Conservation (phyloP, 2,113 vertebrate genomes). For the Peromyscus californicus region DNA sequence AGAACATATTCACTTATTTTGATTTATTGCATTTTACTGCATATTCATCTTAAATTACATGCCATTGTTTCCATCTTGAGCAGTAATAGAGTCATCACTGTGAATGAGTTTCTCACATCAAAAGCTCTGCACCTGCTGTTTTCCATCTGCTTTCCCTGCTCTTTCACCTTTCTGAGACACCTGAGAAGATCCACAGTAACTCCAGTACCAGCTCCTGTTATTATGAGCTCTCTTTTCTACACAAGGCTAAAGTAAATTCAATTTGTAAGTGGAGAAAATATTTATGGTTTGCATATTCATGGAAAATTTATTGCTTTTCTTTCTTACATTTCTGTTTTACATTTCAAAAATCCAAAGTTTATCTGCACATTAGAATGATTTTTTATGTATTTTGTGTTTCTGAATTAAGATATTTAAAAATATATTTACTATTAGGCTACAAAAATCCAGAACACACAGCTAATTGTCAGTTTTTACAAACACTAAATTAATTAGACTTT, state of each 20-base stretch:
- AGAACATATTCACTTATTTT: constrained; percentile 42
- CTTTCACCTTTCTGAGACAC: constrained; percentile 58
- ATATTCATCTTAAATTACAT: constrained; percentile 72
- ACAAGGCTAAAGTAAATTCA: background rate
- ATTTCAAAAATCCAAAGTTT: background rate
- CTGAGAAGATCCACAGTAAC: constrained; percentile 33
- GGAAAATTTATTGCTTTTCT: background rate
- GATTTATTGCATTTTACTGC: constrained; percentile 65
- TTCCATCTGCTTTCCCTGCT: constrained; percentile 70
- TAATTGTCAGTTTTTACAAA: constrained; percentile 10
- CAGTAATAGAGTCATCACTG: constrained; percentile 73
- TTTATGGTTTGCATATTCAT: background rate
- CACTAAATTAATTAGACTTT: constrained; percentile 41
- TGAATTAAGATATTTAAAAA: background rate
- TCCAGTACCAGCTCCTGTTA: background rate
- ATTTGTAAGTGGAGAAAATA: constrained; percentile 7
- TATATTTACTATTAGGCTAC: background rate
- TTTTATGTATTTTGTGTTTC: background rate
- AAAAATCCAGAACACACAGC: background rate
- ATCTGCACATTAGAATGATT: background rate
- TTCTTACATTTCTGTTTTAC: background rate
- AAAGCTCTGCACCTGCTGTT: constrained; percentile 70
- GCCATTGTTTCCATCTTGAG: constrained; percentile 70
- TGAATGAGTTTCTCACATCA: constrained; percentile 61
- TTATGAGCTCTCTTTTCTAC: background rate